Evolutionary conservation across 2,888 invertebrate genomes (phyloP).

Genomic region (Dinocampus coccinellae): DNA sequence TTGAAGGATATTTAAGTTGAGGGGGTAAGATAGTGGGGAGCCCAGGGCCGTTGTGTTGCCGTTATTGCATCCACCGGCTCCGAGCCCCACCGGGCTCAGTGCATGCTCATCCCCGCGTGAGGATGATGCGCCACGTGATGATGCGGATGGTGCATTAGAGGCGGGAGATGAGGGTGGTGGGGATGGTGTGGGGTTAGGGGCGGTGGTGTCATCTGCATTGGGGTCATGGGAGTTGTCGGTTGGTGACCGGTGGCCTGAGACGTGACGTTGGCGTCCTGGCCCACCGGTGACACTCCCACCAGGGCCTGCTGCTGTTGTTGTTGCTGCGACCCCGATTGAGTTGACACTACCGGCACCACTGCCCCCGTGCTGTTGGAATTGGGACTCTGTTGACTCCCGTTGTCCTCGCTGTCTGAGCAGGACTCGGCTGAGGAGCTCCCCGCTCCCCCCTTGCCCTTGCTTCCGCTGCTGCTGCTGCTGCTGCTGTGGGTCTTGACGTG

Average conservation of each 20-base stretch:
- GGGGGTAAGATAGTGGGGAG: constrained; percentile 68
- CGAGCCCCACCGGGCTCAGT: constrained; percentile 85
- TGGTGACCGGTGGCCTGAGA: constrained; percentile 65
- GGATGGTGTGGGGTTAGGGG: constrained; percentile 74
- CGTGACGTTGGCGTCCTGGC: constrained; percentile 62
- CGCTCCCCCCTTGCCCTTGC: constrained; percentile 74
- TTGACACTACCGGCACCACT: constrained; percentile 60
- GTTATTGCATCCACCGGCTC: constrained; percentile 65
- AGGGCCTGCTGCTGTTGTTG: constrained; percentile 62
- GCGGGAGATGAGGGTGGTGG: constrained; percentile 75
- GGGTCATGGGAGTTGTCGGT: constrained; percentile 73
- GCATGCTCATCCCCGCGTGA: constrained; percentile 73
- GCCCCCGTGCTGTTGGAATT: constrained; percentile 68
- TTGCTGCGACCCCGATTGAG: constrained; percentile 53
- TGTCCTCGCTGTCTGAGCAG: constrained; percentile 91
- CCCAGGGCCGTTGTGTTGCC: constrained; percentile 67
- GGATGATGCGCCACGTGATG: constrained; percentile 68
- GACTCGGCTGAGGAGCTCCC: constrained; percentile 81
- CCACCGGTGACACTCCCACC: constrained; percentile 58
- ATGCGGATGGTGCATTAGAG: constrained; percentile 73
- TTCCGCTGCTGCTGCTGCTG: constrained; percentile 75
- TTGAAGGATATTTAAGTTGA: constrained; percentile 65
- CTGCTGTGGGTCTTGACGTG: constrained; percentile 97
- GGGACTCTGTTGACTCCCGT: constrained; percentile 72
- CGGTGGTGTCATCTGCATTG: constrained; percentile 70